A percentile compares a stretch with the other conserved stretches of the same genome.
These are phyloP conservation scores for Neogale vison DNA, from an alignment of 2,113 vertebrate genomes.

Conservation along the genomic window DNA sequence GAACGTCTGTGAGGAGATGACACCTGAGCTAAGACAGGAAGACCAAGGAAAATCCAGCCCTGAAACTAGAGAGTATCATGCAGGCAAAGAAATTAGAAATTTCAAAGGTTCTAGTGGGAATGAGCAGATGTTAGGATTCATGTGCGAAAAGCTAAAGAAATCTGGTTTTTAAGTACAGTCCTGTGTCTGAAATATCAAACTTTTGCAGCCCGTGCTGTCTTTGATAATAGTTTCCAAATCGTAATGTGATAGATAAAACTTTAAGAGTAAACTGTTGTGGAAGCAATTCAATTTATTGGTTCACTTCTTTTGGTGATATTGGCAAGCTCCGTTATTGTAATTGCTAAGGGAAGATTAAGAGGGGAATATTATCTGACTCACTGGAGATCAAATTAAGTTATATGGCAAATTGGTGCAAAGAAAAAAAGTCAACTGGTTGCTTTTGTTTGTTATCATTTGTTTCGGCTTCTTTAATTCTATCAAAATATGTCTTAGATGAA, in stretches of 20 bases:
- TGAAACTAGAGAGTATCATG: not conserved
- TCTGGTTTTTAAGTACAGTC: not conserved
- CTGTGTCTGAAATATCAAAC: conserved; percentile 9
- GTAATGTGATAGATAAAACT: conserved; percentile 39
- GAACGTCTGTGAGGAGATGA: not conserved
- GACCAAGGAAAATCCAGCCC: not conserved
- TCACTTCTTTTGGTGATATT: conserved; percentile 63
- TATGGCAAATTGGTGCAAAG: not conserved
- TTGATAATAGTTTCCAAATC: conserved; percentile 43
- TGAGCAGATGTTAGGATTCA: not conserved
- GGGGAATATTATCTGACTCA: conserved; percentile 30
- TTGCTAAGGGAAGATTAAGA: conserved; percentile 63
- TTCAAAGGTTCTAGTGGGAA: not conserved
- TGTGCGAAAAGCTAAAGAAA: not conserved
- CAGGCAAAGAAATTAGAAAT: not conserved
- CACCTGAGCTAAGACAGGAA: not conserved
- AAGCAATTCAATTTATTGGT: conserved; percentile 72
- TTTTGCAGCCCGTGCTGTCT: conserved; percentile 23
- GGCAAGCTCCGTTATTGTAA: conserved; percentile 28
- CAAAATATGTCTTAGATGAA: not conserved
- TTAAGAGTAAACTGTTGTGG: conserved; percentile 48
- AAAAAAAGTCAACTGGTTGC: not conserved
- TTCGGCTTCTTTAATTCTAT: not conserved
- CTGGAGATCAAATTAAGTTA: conserved; percentile 48
- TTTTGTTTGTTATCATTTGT: not conserved